Evolutionary conservation across 1,140 invertebrate genomes (phyloP).

Genomic region (Drosophila sturtevanti): DNA sequence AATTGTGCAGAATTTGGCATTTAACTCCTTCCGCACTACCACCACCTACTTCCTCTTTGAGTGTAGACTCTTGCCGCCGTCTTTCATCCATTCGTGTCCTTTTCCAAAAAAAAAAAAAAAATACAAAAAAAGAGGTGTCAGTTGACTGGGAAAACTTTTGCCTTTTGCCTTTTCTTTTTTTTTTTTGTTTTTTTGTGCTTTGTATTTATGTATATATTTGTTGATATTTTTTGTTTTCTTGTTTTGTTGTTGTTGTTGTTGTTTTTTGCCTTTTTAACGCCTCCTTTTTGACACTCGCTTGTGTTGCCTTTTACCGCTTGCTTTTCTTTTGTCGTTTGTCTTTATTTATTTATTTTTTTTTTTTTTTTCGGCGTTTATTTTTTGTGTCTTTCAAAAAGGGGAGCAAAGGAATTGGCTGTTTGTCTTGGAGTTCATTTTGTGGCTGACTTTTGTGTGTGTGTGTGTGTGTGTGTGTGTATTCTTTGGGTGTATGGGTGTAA

Average conservation of each 20-base stretch:
- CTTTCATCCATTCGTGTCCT: conserved; percentile 24
- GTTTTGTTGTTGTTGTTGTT: conserved; percentile 8
- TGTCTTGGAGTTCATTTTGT: conserved; percentile 67
- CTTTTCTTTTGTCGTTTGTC: conserved; percentile 22
- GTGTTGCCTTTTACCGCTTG: conserved; percentile 49
- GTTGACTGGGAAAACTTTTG: conserved; percentile 40
- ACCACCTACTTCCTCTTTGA: background rate
- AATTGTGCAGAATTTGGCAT: conserved; percentile 59
- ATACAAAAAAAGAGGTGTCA: conserved; percentile 40
- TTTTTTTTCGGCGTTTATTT: conserved; percentile 14
- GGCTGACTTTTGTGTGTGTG: conserved; percentile 67
- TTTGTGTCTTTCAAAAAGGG: conserved; percentile 15
- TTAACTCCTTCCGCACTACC: background rate
- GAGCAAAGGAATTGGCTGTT: conserved; percentile 5
- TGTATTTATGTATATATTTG: conserved; percentile 18
- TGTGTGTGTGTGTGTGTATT: conserved; percentile 48
- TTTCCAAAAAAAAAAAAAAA: conserved; percentile 20
- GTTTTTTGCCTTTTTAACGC: conserved; percentile 45
- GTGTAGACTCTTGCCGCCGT: background rate
- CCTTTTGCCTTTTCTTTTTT: no score
- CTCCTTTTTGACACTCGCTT: conserved; percentile 28
- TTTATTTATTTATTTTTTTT: conserved; percentile 14
- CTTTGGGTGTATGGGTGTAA: conserved; percentile 49
- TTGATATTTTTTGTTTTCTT: background rate
- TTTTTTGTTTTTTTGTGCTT: background rate